phyloP scores from a whole-genome alignment of 2,797 vertebrate genomes.

The Eulemur albifrons region DNA sequence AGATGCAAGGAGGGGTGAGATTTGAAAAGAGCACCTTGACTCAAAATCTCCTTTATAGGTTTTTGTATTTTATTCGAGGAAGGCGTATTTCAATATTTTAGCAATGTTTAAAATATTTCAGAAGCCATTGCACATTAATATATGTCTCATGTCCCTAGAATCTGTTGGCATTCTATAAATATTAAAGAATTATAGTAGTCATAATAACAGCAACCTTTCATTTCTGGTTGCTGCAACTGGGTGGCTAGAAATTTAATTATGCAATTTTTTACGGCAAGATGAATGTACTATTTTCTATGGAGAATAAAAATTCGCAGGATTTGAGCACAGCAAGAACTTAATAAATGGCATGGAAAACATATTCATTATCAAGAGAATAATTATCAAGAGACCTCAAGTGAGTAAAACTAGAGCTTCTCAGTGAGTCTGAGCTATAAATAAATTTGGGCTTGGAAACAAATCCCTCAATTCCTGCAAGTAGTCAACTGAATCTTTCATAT shows the following conservation, averaged over 20 bases:
- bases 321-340: not conserved
- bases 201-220: not conserved
- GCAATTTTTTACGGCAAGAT: not conserved
- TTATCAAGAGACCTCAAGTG: not conserved
- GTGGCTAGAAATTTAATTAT: not conserved
- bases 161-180: constrained; percentile 3
- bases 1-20: not conserved
- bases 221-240: not conserved
- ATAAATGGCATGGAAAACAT: not conserved
- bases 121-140: not conserved
- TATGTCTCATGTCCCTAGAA: not conserved
- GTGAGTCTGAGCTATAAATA: constrained; percentile 63
- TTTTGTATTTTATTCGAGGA: not conserved
- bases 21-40: not conserved
- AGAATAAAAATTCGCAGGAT: constrained; percentile 46
- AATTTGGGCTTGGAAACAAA: constrained; percentile 52
- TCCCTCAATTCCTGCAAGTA: constrained; percentile 39
- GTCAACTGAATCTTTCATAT: constrained; percentile 34
- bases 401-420: constrained; percentile 30
- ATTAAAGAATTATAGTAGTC: not conserved
- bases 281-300: not conserved
- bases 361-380: constrained; percentile 27
- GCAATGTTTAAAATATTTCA: constrained; percentile 32
- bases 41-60: not conserved
- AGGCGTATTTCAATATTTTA: not conserved